phyloP scores from a whole-genome alignment of 2,113 vertebrate genomes.

The Labeo rohita region DNA sequence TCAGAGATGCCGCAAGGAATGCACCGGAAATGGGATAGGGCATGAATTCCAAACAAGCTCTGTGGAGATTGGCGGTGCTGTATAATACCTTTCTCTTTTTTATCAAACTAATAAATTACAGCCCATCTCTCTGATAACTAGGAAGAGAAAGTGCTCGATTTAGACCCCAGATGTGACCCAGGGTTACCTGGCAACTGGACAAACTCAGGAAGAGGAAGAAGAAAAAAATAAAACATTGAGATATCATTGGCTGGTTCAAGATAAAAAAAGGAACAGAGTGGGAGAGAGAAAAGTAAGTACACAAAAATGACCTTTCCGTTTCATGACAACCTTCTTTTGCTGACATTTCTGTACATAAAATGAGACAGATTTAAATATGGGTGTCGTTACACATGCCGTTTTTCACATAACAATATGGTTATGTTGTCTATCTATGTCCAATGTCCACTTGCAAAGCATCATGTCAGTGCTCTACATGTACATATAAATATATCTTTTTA shows the following conservation, averaged over 20 bases:
- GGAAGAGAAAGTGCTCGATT: conserved; percentile 63
- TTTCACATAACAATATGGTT: background rate
- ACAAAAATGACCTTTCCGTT: conserved; percentile 18
- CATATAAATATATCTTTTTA: background rate
- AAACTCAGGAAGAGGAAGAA: conserved; percentile 42
- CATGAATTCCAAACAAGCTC: conserved; percentile 60
- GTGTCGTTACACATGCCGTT: background rate
- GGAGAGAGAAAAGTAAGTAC: conserved; percentile 28
- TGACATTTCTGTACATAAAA: background rate
- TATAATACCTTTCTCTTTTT: conserved; percentile 57
- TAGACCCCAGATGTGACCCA: conserved; percentile 65
- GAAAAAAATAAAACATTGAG: conserved; percentile 1
- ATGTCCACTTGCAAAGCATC: conserved; percentile 10
- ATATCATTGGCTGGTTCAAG: conserved; percentile 42
- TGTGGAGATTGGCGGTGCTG: conserved; percentile 49
- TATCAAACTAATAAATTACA: conserved; percentile 65
- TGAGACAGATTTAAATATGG: conserved; percentile 14
- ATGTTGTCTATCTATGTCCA: background rate
- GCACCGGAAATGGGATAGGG: conserved; percentile 58
- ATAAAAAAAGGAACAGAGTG: background rate
- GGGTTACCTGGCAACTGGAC: conserved; percentile 69
- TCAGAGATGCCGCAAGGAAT: conserved; percentile 61
- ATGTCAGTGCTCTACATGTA: background rate
- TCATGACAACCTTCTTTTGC: conserved; percentile 8
- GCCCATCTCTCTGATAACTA: conserved; percentile 56